Evolutionary conservation across 2,888 invertebrate genomes (phyloP).

Genomic region (Biston stratarius): DNA sequence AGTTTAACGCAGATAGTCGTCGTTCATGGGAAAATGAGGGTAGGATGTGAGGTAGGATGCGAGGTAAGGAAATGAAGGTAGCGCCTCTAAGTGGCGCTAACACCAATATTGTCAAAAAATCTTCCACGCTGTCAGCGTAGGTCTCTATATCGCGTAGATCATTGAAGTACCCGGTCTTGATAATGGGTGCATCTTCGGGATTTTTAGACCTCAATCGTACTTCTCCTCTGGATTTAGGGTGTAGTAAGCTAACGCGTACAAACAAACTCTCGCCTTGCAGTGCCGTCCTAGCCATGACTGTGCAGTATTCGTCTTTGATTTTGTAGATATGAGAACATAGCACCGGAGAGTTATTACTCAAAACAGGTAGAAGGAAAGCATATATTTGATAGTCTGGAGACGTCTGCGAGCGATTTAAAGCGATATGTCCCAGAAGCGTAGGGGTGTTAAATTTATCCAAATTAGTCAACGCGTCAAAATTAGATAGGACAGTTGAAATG

Average conservation of each 20-base stretch:
- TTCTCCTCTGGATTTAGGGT: constrained; percentile 63
- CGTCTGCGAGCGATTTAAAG: constrained; percentile 57
- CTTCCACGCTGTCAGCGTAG: constrained; percentile 49
- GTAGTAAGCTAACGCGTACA: constrained; percentile 44
- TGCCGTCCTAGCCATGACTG: background rate
- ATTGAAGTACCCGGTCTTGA: constrained; percentile 53
- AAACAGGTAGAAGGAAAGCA: constrained; percentile 49
- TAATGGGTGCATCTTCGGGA: constrained; percentile 55
- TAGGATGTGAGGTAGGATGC: too few species aligned
- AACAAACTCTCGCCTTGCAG: background rate
- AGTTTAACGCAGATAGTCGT: too few species aligned
- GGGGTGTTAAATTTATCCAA: constrained; percentile 6
- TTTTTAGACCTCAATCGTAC: constrained; percentile 52
- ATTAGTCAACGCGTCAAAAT: background rate
- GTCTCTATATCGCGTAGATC: constrained; percentile 54
- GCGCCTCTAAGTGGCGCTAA: too few species aligned
- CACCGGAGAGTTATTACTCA: constrained; percentile 24
- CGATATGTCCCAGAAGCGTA: constrained; percentile 56
- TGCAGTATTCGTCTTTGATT: constrained; percentile 28
- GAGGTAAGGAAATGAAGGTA: too few species aligned
- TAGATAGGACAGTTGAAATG: background rate
- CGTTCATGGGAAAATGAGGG: too few species aligned
- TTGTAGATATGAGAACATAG: constrained; percentile 31
- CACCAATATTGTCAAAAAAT: too few species aligned
- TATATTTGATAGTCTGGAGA: constrained; percentile 65